Evolutionary conservation across 2,113 vertebrate genomes (phyloP), one percentile per base, ranked within the genome.

Genomic region (Spea multiplicata): DNA sequence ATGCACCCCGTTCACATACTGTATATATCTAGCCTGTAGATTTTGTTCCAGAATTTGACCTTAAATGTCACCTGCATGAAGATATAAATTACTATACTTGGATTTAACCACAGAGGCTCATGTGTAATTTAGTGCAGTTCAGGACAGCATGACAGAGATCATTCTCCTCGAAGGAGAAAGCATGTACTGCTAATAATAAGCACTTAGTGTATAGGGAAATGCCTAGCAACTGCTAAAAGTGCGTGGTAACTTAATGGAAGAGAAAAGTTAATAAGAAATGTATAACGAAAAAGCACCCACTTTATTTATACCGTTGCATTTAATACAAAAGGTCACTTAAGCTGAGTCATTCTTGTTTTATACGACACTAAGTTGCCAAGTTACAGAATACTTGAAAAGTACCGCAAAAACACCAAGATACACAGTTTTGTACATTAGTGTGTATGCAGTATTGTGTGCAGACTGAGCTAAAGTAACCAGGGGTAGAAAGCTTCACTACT

Each of bases 161-260:
- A 30, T 78, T 59, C 69, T 72, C 16, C 69, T 66, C 61, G 55
- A 1, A 48, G 14, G 45, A 68, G 30, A 55, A 53, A 50, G 57
- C 48, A 64, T 66, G 50, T 45, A 5, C 59, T 55, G 16, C 17
- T 66, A 64, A 78, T 46, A 71, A 68, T 52, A 67, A 9, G 45
- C 64, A 76, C 65, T 77, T 71, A 52, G 67, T n/a, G 55, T 48
- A 71, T 78, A 72, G 72, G 44, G 61, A 78, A 78, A 57, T 78
- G 48, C 76, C 71, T 78, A 78, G 61, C 76, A 78, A 78, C 59
- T 16, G 61, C n/a, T 3, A 47, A 45, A 70, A 78, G 49, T 78
- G 68, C 76, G 30, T 78, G 70, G 69, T 69, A 78, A 78, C 76
- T 59, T 55, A 57, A 72, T 53, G 17, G 10, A 48, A 64, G 44